These are phyloP conservation scores for Toxostoma redivivum DNA, from an alignment of 2,113 vertebrate species.

Conservation along the genomic window DNA sequence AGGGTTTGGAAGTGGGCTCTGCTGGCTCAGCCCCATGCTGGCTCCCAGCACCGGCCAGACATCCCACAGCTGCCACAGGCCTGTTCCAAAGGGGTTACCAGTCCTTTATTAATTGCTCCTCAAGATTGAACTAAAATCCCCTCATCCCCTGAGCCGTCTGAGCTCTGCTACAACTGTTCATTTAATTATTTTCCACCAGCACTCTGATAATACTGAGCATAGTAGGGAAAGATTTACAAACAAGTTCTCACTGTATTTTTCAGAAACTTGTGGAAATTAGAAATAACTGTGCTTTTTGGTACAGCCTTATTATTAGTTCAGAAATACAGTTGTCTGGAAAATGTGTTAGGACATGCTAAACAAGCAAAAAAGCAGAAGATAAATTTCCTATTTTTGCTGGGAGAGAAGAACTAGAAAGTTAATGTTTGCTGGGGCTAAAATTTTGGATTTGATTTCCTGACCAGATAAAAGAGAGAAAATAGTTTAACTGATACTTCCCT, in stretches of 20 bases:
- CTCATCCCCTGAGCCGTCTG: conserved; percentile 19
- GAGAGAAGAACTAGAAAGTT: not conserved
- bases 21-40: not conserved
- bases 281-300: not conserved
- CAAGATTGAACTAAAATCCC: conserved; percentile 64
- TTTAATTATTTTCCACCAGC: conserved; percentile 65
- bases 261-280: not conserved
- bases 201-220: conserved; percentile 23
- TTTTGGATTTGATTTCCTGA: not conserved
- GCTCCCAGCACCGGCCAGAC: not conserved
- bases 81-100: conserved; percentile 11
- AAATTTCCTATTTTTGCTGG: not conserved
- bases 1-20: not conserved
- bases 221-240: not conserved
- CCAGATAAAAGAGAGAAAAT: not conserved
- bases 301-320: not conserved
- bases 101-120: conserved; percentile 66
- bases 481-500: not conserved
- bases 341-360: not conserved
- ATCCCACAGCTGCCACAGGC: not conserved
- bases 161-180: conserved; percentile 63
- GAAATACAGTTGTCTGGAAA: not conserved
- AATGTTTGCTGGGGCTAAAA: not conserved
- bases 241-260: not conserved
- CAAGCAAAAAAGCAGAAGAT: not conserved